Evolutionary conservation across 2,888 invertebrate species (phyloP).

Genomic region (Diplolepis rosae): DNA sequence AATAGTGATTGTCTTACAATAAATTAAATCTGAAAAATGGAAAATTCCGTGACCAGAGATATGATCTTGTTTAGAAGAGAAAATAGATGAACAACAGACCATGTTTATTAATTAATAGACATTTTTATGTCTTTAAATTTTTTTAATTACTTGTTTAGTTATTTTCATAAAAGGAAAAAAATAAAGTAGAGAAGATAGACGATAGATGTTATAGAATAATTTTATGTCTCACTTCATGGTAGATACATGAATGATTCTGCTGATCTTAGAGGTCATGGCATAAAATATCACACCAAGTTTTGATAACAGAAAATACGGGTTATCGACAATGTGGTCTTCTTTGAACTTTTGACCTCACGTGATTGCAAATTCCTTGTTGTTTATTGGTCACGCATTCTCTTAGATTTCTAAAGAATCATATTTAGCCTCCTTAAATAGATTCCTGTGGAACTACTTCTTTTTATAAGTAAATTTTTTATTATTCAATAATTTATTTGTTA

Average conservation of each 20-base stretch:
- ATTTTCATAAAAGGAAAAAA: no score
- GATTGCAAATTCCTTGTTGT: constrained; percentile 45
- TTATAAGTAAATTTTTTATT: no score
- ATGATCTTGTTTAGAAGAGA: not conserved
- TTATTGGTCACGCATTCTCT: constrained; percentile 6
- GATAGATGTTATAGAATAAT: no score
- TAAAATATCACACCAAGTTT: constrained; percentile 47
- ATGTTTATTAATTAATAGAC: not conserved
- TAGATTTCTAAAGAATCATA: constrained; percentile 5
- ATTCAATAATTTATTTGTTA: no score
- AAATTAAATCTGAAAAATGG: not conserved
- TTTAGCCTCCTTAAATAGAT: not conserved
- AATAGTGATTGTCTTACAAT: not conserved
- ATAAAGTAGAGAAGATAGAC: not conserved
- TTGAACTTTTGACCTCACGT: constrained; percentile 63
- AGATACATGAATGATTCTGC: no score
- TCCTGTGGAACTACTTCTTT: no score
- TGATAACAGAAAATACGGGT: constrained; percentile 57
- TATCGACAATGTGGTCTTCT: constrained; percentile 51
- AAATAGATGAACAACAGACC: not conserved
- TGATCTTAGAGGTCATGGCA: constrained; percentile 47
- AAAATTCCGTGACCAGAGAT: not conserved
- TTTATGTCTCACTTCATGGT: no score
- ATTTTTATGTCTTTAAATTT: no score
- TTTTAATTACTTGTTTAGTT: no score